Percentiles rank a stretch among this genome's conserved stretches.
Evolutionary conservation across 92 coral and sea anemone species (phyloP).

Genomic region (Epizoanthus ramosus): DNA sequence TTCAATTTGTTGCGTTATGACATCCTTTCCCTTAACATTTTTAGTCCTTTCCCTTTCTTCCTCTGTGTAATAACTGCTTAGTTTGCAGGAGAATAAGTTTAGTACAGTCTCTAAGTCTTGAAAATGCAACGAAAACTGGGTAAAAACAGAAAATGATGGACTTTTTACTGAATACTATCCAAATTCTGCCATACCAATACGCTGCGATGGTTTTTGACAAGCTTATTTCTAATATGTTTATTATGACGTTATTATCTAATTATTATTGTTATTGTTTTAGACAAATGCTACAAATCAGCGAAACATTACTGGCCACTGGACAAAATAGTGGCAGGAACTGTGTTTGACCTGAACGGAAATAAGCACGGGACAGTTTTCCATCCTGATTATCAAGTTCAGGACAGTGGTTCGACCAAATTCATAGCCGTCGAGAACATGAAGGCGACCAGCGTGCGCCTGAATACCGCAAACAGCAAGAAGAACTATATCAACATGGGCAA

Average conservation of each 20-base stretch:
- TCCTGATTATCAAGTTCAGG: conserved; percentile 18
- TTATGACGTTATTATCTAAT: background rate
- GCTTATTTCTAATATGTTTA: too few relatives aligned
- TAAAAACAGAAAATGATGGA: too few relatives aligned
- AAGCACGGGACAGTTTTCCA: conserved; percentile 51
- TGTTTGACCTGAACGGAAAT: conserved; percentile 68
- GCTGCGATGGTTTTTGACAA: too few relatives aligned
- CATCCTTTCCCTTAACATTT: too few relatives aligned
- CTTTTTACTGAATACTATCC: too few relatives aligned
- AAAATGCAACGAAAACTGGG: too few relatives aligned
- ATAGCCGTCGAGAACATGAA: conserved; percentile 45
- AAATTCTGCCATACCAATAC: too few relatives aligned
- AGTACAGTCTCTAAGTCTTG: too few relatives aligned
- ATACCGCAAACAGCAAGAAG: conserved; percentile 10
- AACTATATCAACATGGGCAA: conserved; percentile 66
- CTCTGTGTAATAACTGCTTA: too few relatives aligned
- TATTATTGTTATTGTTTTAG: conserved; percentile 37
- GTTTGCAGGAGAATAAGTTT: too few relatives aligned
- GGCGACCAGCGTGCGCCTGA: conserved; percentile 7
- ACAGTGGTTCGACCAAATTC: background rate
- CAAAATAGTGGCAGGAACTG: conserved; percentile 49
- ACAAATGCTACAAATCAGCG: conserved; percentile 79
- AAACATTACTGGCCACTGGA: conserved; percentile 92
- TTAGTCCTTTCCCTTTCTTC: too few relatives aligned
- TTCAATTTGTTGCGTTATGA: too few relatives aligned